Conservation (phyloP, 2,113 vertebrate genomes). For the Notothenia coriiceps region DNA sequence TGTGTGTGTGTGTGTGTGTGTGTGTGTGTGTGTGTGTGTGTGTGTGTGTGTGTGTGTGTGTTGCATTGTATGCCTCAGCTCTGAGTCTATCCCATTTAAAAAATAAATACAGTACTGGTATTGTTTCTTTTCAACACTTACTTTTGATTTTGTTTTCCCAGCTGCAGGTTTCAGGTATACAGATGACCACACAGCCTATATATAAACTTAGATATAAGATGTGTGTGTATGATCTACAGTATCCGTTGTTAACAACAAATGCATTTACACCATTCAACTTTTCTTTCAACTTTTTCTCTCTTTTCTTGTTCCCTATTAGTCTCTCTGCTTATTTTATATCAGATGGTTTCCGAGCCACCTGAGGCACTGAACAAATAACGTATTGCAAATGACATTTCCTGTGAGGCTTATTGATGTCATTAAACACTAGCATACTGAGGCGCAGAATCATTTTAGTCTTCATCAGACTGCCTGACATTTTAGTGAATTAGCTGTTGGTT, state of each 20-base stretch:
- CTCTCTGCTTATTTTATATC: conserved; percentile 70
- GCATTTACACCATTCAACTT: conserved; percentile 31
- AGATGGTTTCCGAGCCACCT: conserved; percentile 80
- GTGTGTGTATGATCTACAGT: conserved; percentile 24
- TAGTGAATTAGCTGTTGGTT: conserved; percentile 83
- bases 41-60: conserved; percentile 19
- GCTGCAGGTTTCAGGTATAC: conserved; percentile 18
- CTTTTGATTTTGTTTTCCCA: conserved; percentile 17
- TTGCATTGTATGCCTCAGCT: not conserved
- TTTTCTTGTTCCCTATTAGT: conserved; percentile 40
- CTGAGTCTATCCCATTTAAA: conserved; percentile 13
- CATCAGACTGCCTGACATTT: conserved; percentile 87
- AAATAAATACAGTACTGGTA: not conserved
- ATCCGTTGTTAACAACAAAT: conserved; percentile 18
- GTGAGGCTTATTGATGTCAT: conserved; percentile 88
- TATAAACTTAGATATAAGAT: conserved; percentile 36
- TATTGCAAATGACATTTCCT: conserved; percentile 87
- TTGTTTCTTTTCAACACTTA: conserved; percentile 23
- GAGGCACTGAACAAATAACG: conserved; percentile 86
- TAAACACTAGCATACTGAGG: conserved; percentile 87
- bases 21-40: conserved; percentile 23
- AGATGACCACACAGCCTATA: conserved; percentile 21
- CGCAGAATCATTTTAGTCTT: conserved; percentile 87
- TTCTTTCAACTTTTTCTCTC: conserved; percentile 32
- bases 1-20: conserved; percentile 19